These are phyloP conservation scores for Gallinago jamesoni DNA, from an alignment of 2,113 vertebrate genomes.

Conservation along the genomic window DNA sequence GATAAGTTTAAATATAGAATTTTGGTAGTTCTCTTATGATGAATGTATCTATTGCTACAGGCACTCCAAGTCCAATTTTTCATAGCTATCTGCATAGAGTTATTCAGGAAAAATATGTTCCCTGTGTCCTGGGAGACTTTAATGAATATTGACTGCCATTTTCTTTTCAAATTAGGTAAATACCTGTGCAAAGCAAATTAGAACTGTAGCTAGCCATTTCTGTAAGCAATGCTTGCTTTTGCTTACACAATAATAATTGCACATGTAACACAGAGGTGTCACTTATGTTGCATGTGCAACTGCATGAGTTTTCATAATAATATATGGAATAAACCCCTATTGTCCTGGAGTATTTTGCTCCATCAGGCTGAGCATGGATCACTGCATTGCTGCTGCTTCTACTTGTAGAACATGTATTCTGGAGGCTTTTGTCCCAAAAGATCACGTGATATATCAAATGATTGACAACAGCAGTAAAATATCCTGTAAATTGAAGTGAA, in stretches of 20 bases:
- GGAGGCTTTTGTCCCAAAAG: neutral
- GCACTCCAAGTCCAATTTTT: constrained; percentile 39
- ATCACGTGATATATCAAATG: accelerated
- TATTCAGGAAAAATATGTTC: neutral
- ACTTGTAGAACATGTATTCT: neutral
- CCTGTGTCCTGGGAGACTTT: neutral
- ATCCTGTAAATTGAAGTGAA: neutral
- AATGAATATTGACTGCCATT: neutral
- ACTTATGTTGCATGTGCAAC: neutral
- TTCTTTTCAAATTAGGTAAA: neutral
- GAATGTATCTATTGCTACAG: neutral
- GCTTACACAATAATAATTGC: neutral
- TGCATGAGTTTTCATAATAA: neutral
- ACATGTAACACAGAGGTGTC: neutral
- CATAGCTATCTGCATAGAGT: neutral
- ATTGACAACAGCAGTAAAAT: neutral
- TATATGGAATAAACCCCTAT: neutral
- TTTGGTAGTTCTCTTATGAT: constrained; percentile 5
- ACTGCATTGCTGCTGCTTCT: neutral
- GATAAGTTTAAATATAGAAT: constrained; percentile 38
- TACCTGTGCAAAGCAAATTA: neutral
- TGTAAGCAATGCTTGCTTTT: neutral
- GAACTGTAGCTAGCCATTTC: neutral
- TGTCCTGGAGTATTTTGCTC: neutral
- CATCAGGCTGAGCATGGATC: neutral